Evolutionary conservation across 1,140 invertebrate genomes (phyloP).

Genomic region (Euwallacea fornicatus): DNA sequence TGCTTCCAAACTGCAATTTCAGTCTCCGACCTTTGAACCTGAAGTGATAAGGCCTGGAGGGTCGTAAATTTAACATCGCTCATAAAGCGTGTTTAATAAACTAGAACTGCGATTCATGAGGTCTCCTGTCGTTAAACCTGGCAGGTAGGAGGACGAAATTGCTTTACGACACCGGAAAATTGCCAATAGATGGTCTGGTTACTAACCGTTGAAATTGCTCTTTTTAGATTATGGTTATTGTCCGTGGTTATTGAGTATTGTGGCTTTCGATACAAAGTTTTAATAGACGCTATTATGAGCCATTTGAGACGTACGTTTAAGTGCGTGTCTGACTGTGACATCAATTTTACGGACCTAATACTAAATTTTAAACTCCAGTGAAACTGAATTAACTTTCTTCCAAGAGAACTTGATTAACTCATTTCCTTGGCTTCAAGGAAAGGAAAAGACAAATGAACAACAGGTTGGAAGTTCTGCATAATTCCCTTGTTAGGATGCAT

Average conservation of each 20-base stretch:
- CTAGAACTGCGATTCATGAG: constrained; percentile 2
- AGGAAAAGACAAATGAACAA: constrained; percentile 1
- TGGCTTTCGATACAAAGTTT: too few species aligned
- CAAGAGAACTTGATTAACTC: too few species aligned
- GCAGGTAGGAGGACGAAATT: background rate
- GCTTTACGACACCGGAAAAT: constrained; percentile 3
- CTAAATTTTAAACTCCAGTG: too few species aligned
- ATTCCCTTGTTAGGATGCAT: constrained; percentile 3
- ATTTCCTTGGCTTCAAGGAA: too few species aligned
- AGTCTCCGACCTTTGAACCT: constrained; percentile 1
- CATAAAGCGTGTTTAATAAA: constrained; percentile 14
- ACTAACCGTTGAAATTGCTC: background rate
- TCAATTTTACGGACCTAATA: too few species aligned
- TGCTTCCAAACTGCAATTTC: constrained; percentile 4
- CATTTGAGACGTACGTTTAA: too few species aligned
- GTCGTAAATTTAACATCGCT: background rate
- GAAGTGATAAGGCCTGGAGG: constrained; percentile 2
- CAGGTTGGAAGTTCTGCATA: background rate
- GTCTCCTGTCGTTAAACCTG: background rate
- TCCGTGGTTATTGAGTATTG: too few species aligned
- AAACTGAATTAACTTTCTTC: too few species aligned
- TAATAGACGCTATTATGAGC: too few species aligned
- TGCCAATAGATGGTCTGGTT: background rate
- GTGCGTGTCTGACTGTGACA: too few species aligned
- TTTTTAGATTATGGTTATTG: too few species aligned